Conservation (phyloP, 2,888 invertebrate genomes). For the Arrhopalites spinosus region DNA sequence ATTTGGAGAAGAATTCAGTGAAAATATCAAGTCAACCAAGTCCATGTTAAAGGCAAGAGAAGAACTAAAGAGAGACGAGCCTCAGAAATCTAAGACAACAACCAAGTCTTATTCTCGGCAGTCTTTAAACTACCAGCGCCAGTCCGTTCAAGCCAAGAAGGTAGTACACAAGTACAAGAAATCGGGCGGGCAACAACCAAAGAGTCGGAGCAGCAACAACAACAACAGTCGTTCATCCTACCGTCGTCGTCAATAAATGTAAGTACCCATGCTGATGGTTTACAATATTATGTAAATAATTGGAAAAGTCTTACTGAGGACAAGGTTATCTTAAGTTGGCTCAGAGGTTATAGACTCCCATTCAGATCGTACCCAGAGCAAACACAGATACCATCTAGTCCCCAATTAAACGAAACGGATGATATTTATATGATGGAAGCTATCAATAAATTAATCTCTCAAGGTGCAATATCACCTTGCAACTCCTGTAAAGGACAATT, state of each 20-base stretch:
- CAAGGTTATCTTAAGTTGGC: not conserved
- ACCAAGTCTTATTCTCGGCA: not conserved
- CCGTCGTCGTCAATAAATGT: not conserved
- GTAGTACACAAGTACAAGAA: not conserved
- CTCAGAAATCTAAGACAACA: not conserved
- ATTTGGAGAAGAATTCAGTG: not conserved
- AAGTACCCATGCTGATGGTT: not conserved
- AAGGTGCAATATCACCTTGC: not conserved
- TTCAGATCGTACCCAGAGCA: not conserved
- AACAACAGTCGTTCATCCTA: not conserved
- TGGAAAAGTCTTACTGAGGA: not conserved
- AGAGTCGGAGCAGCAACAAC: constrained; percentile 2
- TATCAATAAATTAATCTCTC: not conserved
- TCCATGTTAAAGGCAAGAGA: not conserved
- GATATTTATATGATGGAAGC: not conserved
- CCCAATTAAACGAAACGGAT: not conserved
- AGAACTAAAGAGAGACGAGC: not conserved
- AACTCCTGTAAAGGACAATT: not conserved
- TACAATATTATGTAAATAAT: not conserved
- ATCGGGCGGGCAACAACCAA: not conserved
- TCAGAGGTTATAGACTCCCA: not conserved
- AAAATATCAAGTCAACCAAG: not conserved
- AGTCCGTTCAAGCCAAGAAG: not conserved
- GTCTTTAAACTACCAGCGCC: not conserved
- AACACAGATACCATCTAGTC: not conserved